Conservation (phyloP, 2,888 invertebrate genomes). For the Fragum fragum region DNA sequence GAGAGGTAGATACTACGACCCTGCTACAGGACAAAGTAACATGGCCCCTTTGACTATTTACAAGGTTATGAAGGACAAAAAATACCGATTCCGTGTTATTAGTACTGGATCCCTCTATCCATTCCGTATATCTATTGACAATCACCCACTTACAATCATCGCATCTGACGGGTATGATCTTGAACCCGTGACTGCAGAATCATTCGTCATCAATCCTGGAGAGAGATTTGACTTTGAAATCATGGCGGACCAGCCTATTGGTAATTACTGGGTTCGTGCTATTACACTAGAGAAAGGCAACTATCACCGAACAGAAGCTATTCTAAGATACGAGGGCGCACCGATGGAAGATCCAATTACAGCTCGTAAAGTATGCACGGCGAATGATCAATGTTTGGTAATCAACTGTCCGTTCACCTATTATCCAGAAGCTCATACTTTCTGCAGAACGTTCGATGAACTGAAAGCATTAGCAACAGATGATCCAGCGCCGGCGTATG, state of each 20-base stretch:
- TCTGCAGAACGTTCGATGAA: constrained; percentile 63
- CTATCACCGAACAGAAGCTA: constrained; percentile 67
- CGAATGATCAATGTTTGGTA: constrained; percentile 59
- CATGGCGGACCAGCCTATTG: constrained; percentile 65
- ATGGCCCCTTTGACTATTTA: constrained; percentile 70
- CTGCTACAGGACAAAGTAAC: constrained; percentile 50
- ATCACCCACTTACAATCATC: constrained; percentile 71
- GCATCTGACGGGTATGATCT: constrained; percentile 77
- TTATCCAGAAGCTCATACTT: constrained; percentile 58
- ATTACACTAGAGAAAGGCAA: constrained; percentile 62
- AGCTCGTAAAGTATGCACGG: constrained; percentile 50
- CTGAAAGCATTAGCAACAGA: constrained; percentile 49
- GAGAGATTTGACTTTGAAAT: constrained; percentile 79
- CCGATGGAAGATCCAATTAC: constrained; percentile 60
- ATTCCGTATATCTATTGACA: constrained; percentile 75
- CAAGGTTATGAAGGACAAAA: constrained; percentile 52
- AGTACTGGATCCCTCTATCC: constrained; percentile 72
- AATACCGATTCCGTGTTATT: constrained; percentile 76
- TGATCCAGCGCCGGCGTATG: constrained; percentile 60
- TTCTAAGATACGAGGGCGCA: constrained; percentile 70
- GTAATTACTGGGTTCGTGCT: constrained; percentile 78
- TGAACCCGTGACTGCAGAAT: constrained; percentile 67
- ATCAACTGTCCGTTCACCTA: constrained; percentile 75
- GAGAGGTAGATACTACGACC: constrained; percentile 69
- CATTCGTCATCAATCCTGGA: constrained; percentile 74